phyloP scores from a whole-genome alignment of 2,888 invertebrate species.

The Hypercompe scribonia region DNA sequence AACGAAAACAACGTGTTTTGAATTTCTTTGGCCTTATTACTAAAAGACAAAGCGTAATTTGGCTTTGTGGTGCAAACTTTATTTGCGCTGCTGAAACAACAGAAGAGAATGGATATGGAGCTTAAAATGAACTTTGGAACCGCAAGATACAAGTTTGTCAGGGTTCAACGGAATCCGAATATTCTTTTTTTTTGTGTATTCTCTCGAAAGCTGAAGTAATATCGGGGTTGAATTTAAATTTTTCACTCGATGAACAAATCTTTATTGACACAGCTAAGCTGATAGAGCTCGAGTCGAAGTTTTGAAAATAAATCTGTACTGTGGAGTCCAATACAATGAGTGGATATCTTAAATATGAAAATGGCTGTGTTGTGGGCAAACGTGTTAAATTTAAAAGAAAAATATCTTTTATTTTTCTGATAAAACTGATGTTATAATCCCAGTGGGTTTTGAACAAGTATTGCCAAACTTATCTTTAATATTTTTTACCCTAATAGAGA shows the following conservation, averaged over 20 bases:
- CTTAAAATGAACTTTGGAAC: slow-evolving; percentile 27
- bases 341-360: neutral
- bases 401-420: neutral
- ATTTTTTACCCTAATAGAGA: neutral
- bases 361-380: neutral
- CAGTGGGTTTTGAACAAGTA: neutral
- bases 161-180: slow-evolving; percentile 52
- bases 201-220: slow-evolving; percentile 54
- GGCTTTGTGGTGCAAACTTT: slow-evolving; percentile 33
- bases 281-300: slow-evolving; percentile 37
- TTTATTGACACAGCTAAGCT: slow-evolving; percentile 62
- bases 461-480: neutral
- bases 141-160: slow-evolving; percentile 40
- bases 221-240: slow-evolving; percentile 64
- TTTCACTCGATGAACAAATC: slow-evolving; percentile 68
- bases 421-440: neutral
- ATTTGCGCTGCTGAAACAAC: slow-evolving; percentile 24
- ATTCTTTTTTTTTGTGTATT: slow-evolving; percentile 56
- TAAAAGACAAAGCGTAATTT: slow-evolving; percentile 48
- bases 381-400: neutral
- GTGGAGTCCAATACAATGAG: slow-evolving; percentile 58
- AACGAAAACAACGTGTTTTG: slow-evolving; percentile 43
- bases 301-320: slow-evolving; percentile 33
- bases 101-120: slow-evolving; percentile 11
- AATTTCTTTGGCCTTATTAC: slow-evolving; percentile 42